Evolutionary conservation across 35 echinoderm and acorn worm species (phyloP), one percentile per base, ranked within the genome.

Genomic region (Ophioderma brevispina): DNA sequence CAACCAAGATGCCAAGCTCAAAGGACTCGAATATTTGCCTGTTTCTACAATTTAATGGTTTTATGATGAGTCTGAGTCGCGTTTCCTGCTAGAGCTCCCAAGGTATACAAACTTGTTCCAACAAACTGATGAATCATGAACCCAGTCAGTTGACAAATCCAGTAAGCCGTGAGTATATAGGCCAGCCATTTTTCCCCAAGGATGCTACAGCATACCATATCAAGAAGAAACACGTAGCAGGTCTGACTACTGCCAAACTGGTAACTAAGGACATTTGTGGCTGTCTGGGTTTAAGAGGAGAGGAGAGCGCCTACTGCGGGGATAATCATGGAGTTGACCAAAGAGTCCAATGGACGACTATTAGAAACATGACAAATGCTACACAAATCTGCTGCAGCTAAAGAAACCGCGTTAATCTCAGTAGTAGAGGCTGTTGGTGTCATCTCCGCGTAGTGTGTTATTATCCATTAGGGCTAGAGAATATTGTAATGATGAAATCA

Each of bases 281-380:
- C 37, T 32, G 81, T 43, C 40, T 83, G 81, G 6, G 49, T 37
- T 18, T 37, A 15, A 1, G 13, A 19, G 1, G 81, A 83, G 15
- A 83, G 14, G 3, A 13, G n/a, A n/a, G n/a, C n/a, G n/a, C n/a
- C 21, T 1, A 83, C 81, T 1, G 81, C 37, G 18, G 49, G 31
- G 18, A 83, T 83, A 19, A 83, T 41, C 37, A 83, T 37, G 17
- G 25, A 18, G 81, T 83, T 83, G 30, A n/a, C 81, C 81, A 15
- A 35, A 1, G 39, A 83, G 10, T 46, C 81, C 81, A 21, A 32
- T 83, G n/a, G 1, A 83, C 13, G 3, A 40, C 37, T 37, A 83
- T 46, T 1, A 49, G 11, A 8, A 5, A 3, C 18, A 83, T 18
- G 1, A 52, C 49, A 13, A 19, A 25, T 8, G 81, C 6, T 10